These are phyloP conservation scores for Drosophila buzzatii DNA, from an alignment of 2,888 invertebrate genomes.

Conservation along the genomic window DNA sequence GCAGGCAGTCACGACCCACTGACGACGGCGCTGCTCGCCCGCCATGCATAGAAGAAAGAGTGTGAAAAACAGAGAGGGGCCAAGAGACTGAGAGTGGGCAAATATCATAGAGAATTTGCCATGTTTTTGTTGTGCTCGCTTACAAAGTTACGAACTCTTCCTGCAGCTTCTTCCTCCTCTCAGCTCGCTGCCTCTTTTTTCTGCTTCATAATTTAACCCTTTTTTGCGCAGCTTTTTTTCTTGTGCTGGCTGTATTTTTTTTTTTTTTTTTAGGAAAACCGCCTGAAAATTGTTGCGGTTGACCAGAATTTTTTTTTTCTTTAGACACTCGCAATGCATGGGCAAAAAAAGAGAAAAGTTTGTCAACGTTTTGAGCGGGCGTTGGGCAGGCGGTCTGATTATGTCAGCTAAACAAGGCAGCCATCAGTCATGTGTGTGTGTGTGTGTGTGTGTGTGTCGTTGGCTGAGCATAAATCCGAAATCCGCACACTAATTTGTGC, in stretches of 20 bases:
- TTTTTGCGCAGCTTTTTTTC: slow-evolving; percentile 36
- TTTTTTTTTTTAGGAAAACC: slow-evolving; percentile 37
- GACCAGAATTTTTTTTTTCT: slow-evolving; percentile 66
- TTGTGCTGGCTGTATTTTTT: background rate
- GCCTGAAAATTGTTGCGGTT: slow-evolving; percentile 73
- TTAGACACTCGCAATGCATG: slow-evolving; percentile 12
- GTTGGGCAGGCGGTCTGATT: slow-evolving; percentile 24
- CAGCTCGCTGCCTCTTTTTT: slow-evolving; percentile 11
- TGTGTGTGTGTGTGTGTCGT: slow-evolving; percentile 26
- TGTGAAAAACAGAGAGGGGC: background rate
- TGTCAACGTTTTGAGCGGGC: slow-evolving; percentile 44
- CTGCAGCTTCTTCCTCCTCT: slow-evolving; percentile 10
- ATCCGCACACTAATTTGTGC: slow-evolving; percentile 80
- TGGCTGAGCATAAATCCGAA: slow-evolving; percentile 55
- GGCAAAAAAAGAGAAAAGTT: slow-evolving; percentile 31
- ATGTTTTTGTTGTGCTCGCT: slow-evolving; percentile 22
- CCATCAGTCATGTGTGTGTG: slow-evolving; percentile 58
- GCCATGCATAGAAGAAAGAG: background rate
- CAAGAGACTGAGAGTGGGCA: background rate
- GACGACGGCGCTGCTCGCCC: background rate
- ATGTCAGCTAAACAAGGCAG: slow-evolving; percentile 60
- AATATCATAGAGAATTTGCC: slow-evolving; percentile 32
- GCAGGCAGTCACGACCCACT: slow-evolving; percentile 52
- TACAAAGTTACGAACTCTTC: background rate
- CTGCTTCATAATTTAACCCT: slow-evolving; percentile 60